Evolutionary conservation across 2,113 vertebrate species (phyloP), one percentile per base, ranked within the genome.

Genomic region (Brachypodius melanocephalos): DNA sequence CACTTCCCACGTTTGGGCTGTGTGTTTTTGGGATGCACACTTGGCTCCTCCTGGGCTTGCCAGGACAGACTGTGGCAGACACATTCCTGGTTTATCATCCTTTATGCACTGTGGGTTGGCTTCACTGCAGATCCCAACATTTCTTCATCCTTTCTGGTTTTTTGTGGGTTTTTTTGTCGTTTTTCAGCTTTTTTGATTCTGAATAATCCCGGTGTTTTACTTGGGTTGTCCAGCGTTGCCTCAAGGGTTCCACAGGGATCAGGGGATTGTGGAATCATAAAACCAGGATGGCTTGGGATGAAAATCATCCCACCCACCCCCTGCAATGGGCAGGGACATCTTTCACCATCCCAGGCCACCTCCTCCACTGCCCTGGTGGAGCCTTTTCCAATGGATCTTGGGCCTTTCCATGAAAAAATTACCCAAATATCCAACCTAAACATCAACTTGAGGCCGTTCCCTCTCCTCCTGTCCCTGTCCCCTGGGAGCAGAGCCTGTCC

Each of bases 211-310:
- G 34, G 13, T 6, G 38, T 32, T 83, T 54, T 19, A 1, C 7
- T 52, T n/a, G 5, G 5, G 1, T 52, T 45, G 24, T 24, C 6
- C 1, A 5, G 19, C 1, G 0, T 55, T 13, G 0, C n/a, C 43
- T 71, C 17, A 6, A 8, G 24, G 32, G 5, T 79, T 67, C 59
- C 13, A 3, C 16, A 17, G 1, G 13, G 42, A 8, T 9, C 45
- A 45, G 32, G 17, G 19, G 28, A 17, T 26, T 0, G 1, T 15
- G 14, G 46, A 52, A 31, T 52, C 22, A 4, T 38, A 6, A 77
- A 89, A 2, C 31, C 34, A 18, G 40, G 6, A 13, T 40, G 46
- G 40, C 48, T 68, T 83, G 55, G 34, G 40, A 28, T 55, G 55
- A 28, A 75, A 40, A 29, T 14, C 40, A 31, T 26, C 46, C n/a